These are phyloP conservation scores for Astyanax mexicanus DNA, from an alignment of 2,797 vertebrate genomes.

Conservation along the genomic window DNA sequence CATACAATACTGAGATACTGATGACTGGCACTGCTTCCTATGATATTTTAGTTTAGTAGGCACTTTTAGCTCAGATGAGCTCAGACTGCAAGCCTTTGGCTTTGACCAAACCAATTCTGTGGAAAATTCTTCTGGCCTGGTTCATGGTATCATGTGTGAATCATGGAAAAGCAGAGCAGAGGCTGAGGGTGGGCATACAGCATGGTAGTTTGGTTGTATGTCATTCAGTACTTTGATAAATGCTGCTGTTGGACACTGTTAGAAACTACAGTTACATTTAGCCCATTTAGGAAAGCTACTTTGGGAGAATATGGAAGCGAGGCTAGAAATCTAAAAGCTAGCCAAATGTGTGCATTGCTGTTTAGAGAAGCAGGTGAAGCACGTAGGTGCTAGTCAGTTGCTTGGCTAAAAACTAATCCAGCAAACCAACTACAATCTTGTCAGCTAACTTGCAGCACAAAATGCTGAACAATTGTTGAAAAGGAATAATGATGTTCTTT, in stretches of 20 bases:
- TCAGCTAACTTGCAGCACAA: too few relatives aligned
- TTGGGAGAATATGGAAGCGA: too few relatives aligned
- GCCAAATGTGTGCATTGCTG: too few relatives aligned
- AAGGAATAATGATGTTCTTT: too few relatives aligned
- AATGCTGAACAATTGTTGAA: too few relatives aligned
- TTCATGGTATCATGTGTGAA: constrained; percentile 49
- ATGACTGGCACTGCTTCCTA: background rate
- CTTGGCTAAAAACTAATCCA: too few relatives aligned
- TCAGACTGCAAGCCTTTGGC: constrained; percentile 44
- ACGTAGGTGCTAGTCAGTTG: too few relatives aligned
- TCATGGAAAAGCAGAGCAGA: constrained; percentile 49
- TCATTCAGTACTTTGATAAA: constrained; percentile 21
- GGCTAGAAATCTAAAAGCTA: too few relatives aligned
- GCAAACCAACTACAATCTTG: too few relatives aligned
- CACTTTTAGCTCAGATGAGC: constrained; percentile 40
- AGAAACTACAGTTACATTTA: too few relatives aligned
- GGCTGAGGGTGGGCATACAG: background rate
- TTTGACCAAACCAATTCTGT: constrained; percentile 47
- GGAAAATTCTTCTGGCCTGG: constrained; percentile 56
- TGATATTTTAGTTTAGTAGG: constrained; percentile 25
- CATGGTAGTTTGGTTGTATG: background rate
- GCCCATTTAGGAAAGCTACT: too few relatives aligned
- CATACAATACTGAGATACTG: background rate
- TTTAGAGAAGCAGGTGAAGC: too few relatives aligned
- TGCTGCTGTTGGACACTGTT: background rate